Conservation (phyloP, 2,888 invertebrate species). For the Carabus problematicus region DNA sequence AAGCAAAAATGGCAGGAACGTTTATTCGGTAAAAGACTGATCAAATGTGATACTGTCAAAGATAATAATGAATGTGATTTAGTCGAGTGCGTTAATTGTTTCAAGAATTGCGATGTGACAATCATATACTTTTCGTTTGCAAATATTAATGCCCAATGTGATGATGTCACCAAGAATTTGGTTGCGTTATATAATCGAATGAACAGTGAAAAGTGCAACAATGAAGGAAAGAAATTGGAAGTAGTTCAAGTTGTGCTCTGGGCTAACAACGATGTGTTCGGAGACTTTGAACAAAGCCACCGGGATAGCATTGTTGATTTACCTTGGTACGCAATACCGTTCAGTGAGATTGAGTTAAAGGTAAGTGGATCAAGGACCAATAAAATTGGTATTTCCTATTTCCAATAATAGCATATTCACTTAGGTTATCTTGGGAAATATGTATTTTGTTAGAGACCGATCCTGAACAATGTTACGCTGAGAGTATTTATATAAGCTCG, state of each 20-base stretch:
- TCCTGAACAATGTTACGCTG: too few species aligned
- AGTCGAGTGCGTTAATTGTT: conserved; percentile 61
- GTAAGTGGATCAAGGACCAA: conserved; percentile 56
- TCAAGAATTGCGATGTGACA: conserved; percentile 64
- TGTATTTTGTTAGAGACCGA: too few species aligned
- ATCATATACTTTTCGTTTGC: conserved; percentile 77
- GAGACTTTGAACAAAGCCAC: conserved; percentile 72
- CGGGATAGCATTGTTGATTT: conserved; percentile 67
- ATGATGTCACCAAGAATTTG: conserved; percentile 71
- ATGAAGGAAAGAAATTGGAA: conserved; percentile 62
- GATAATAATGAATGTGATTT: conserved; percentile 62
- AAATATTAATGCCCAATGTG: conserved; percentile 71
- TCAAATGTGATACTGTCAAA: conserved; percentile 62
- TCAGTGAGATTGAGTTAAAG: conserved; percentile 74
- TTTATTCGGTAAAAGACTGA: conserved; percentile 65
- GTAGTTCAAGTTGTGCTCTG: conserved; percentile 75
- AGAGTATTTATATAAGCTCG: too few species aligned
- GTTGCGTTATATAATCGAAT: conserved; percentile 64
- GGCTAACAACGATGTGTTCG: conserved; percentile 70
- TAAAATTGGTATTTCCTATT: background rate
- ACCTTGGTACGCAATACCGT: conserved; percentile 76
- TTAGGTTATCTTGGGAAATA: conserved; percentile 6
- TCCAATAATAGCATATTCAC: conserved; percentile 21
- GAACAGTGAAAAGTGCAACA: conserved; percentile 49
- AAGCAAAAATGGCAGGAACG: conserved; percentile 67